Conservation (phyloP, 2,113 vertebrate species). For the Coptodon rendalli region DNA sequence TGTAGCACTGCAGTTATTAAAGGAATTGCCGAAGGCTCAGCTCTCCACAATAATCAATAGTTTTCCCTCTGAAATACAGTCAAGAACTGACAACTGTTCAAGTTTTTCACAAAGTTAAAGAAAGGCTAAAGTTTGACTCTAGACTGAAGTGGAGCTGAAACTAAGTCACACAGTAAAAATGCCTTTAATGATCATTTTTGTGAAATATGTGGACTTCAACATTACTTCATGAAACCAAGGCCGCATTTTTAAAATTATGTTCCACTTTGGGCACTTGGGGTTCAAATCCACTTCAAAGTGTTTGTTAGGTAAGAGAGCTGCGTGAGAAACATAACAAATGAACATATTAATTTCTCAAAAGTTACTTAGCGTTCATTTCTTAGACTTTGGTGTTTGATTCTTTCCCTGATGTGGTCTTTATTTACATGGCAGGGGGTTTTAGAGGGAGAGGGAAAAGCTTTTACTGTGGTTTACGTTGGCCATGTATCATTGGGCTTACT, state of each 20-base stretch:
- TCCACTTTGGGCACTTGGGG: background rate
- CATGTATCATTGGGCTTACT: conserved; percentile 49
- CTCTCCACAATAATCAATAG: background rate
- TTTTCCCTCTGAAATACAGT: background rate
- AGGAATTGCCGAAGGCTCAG: background rate
- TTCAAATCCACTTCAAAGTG: background rate
- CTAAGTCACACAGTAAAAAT: background rate
- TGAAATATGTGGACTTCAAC: background rate
- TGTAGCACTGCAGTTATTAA: conserved; percentile 1
- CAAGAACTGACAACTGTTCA: background rate
- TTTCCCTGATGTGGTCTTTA: conserved; percentile 51
- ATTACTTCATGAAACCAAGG: background rate
- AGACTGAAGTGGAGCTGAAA: background rate
- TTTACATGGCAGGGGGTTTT: conserved; percentile 60
- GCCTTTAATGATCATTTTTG: background rate
- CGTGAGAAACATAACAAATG: background rate
- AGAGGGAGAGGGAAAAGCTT: conserved; percentile 57
- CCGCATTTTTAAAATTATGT: background rate
- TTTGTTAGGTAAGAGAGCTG: background rate
- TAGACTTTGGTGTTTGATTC: conserved; percentile 3
- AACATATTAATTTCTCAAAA: background rate
- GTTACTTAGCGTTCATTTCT: conserved; percentile 31
- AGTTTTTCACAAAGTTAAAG: background rate
- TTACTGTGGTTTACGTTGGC: conserved; percentile 64
- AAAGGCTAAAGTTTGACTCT: background rate